Evolutionary conservation across 1,140 invertebrate genomes (phyloP), one percentile per base, ranked within the genome.

Genomic region (Cydia splendana): DNA sequence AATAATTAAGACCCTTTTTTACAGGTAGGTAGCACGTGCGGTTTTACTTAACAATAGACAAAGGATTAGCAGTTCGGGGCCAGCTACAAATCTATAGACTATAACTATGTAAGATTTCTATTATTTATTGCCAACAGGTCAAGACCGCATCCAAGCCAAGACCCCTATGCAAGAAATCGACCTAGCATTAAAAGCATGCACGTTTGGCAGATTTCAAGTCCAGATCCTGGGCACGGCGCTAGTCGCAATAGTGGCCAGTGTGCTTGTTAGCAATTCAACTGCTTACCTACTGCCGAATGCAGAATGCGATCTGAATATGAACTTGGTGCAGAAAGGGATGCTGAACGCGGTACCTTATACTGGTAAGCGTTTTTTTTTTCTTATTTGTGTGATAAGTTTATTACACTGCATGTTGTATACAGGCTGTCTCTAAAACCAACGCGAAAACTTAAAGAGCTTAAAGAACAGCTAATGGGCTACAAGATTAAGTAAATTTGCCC

Each of bases 231-330:
- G 95, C 2, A 84, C 94, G 2, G 90, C 94, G 0, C 91, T 96
- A 38, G 93, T 95, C 0, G 94, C 93, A 0, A 90, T 94, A 7
- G 94, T 94, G 78, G 91, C 94, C 1, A 94, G 94, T 9, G 93
- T 95, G 15, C 94, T 95, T 24, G 94, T 96, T 57, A 95, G 94
- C 2, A 93, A 93, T 9, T 94, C 94, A 9, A 94, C 96, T 75
- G 95, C 96, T 0, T 95, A 95, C 82, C 94, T 96, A 24, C 82
- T 96, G 51, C 95, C 96, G 1, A 93, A 94, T 2, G 96, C 95
- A 1, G 95, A 96, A 81, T 96, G 96, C 81, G 96, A 96, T 85
- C 88, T 97, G 0, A 79, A 94, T 65, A 90, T 96, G 79, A 92
- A 94, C 10, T 81, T 95, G 0, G 81, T 95, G 34, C 90, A 96